Conservation (phyloP, 2,113 vertebrate species). For the Microtus oregoni region DNA sequence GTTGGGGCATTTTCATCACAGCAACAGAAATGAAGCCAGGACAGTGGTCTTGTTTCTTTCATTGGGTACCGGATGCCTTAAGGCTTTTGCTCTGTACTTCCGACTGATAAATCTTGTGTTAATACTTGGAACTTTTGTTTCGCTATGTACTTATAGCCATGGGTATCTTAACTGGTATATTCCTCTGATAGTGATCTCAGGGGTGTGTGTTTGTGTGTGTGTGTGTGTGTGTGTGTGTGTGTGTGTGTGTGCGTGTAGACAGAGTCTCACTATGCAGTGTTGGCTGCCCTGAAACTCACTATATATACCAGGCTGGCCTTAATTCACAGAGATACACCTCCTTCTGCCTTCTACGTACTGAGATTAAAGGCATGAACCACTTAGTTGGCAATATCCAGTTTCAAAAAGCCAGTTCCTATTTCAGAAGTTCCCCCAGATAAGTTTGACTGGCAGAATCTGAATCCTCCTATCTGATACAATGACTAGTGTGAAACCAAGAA, state of each 20-base stretch:
- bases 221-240: not conserved
- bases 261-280: not conserved
- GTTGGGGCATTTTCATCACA: not conserved
- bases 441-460: not conserved
- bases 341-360: not conserved
- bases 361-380: not conserved
- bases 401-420: not conserved
- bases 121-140: not conserved
- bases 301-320: not conserved
- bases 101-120: not conserved
- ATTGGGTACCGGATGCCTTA: not conserved
- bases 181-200: not conserved
- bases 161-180: not conserved
- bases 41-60: not conserved
- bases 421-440: not conserved
- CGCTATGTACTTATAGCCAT: not conserved
- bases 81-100: not conserved
- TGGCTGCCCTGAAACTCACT: not conserved
- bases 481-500: not conserved
- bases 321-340: not conserved
- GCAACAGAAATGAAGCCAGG: not conserved
- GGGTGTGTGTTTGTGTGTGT: not conserved
- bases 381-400: not conserved
- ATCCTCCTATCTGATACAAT: not conserved
- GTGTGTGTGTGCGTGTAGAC: not conserved